Conservation (phyloP, 2,888 invertebrate genomes). For the Pardosa pseudoannulata region DNA sequence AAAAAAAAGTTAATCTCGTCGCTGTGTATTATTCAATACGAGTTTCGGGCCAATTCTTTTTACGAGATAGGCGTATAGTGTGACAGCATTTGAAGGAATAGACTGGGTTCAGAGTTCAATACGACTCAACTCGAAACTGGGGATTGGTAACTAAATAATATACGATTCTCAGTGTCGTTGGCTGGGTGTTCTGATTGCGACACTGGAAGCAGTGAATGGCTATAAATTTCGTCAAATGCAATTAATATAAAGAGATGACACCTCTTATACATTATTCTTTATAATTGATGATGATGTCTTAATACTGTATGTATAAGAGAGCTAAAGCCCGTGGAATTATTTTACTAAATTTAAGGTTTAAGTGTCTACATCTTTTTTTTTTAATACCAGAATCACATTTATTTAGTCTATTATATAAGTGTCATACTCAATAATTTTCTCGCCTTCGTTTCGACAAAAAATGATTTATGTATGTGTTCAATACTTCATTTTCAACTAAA, state of each 20-base stretch:
- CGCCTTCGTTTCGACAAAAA: no score
- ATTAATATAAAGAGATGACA: background rate
- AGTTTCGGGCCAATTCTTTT: slow-evolving; percentile 18
- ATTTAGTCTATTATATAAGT: no score
- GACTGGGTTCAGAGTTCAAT: slow-evolving; percentile 55
- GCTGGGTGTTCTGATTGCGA: background rate
- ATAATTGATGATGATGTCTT: background rate
- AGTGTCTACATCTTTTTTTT: no score
- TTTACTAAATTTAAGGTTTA: background rate
- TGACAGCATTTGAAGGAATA: slow-evolving; percentile 65
- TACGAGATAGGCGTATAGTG: slow-evolving; percentile 63
- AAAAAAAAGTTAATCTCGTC: slow-evolving; percentile 4
- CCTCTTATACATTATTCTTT: background rate
- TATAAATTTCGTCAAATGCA: background rate
- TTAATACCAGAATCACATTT: no score
- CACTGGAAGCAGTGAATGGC: background rate
- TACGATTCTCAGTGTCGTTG: slow-evolving; percentile 19
- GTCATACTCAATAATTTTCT: no score
- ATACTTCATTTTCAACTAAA: no score
- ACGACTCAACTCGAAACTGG: slow-evolving; percentile 54
- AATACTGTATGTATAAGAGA: background rate
- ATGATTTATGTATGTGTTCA: no score
- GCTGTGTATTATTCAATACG: slow-evolving; percentile 33
- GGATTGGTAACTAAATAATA: slow-evolving; percentile 71
- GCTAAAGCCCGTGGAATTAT: background rate